Evolutionary conservation across 1,140 invertebrate genomes (phyloP).

Genomic region (Philopotamus ludificatus): DNA sequence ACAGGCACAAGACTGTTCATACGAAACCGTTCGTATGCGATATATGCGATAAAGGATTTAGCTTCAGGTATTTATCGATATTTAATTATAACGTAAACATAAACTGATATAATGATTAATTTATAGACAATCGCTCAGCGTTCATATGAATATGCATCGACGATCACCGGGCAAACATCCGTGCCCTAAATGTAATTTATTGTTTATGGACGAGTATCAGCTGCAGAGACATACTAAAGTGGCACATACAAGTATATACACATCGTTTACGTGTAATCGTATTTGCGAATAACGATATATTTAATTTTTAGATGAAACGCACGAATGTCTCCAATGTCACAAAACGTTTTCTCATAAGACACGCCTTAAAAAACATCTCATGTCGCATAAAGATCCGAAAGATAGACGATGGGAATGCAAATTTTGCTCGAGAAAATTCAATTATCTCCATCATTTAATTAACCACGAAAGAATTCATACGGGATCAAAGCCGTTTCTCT

Average conservation of each 20-base stretch:
- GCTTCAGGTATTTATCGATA: slow-evolving; percentile 22
- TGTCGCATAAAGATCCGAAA: slow-evolving; percentile 21
- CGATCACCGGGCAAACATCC: neutral
- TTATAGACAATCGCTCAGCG: slow-evolving; percentile 19
- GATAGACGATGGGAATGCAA: slow-evolving; percentile 28
- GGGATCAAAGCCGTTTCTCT: slow-evolving; percentile 30
- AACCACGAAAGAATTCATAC: slow-evolving; percentile 36
- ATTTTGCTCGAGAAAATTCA: slow-evolving; percentile 31
- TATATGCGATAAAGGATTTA: slow-evolving; percentile 29
- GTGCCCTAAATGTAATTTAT: slow-evolving; percentile 26
- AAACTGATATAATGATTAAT: neutral
- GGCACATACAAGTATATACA: slow-evolving; percentile 24
- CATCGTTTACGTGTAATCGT: neutral
- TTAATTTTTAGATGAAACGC: slow-evolving; percentile 30
- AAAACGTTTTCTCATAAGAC: slow-evolving; percentile 32
- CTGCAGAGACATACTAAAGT: slow-evolving; percentile 26
- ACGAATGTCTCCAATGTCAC: slow-evolving; percentile 25
- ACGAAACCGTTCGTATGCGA: slow-evolving; percentile 2
- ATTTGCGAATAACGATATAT: neutral
- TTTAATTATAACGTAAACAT: slow-evolving; percentile 5
- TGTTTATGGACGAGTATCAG: slow-evolving; percentile 26
- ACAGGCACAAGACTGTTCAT: slow-evolving; percentile 23
- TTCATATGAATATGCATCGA: slow-evolving; percentile 10
- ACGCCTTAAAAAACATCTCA: slow-evolving; percentile 22
- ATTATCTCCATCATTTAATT: slow-evolving; percentile 32